Conservation (phyloP, 23 tunicate genomes). For the Trididemnum clinides region DNA sequence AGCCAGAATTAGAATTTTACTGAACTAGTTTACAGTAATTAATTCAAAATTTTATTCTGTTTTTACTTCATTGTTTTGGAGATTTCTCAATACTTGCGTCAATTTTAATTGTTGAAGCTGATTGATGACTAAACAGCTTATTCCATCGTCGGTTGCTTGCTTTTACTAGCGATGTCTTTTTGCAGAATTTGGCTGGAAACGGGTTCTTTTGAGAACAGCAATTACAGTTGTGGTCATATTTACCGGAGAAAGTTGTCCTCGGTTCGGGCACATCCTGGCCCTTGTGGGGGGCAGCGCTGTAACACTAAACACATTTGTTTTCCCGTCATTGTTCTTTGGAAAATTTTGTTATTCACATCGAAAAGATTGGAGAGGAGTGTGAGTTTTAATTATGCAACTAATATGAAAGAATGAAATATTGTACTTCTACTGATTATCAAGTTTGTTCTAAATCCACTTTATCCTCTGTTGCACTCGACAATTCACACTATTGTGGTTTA, state of each 20-base stretch:
- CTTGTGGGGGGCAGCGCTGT: constrained; percentile 97
- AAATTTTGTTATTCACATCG: constrained; percentile 42
- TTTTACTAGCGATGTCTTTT: neutral
- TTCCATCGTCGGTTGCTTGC: neutral
- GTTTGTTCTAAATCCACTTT: no score
- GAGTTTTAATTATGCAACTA: no score
- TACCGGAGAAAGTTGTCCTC: constrained; percentile 87
- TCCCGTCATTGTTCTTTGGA: constrained; percentile 90
- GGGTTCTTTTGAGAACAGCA: constrained; percentile 75
- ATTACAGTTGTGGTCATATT: constrained; percentile 82
- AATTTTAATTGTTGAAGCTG: neutral
- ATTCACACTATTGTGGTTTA: no score
- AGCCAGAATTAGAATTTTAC: no score
- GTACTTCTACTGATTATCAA: no score
- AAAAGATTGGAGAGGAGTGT: constrained; percentile 71
- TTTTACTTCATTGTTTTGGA: no score
- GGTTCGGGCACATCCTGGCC: constrained; percentile 88
- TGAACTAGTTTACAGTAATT: no score
- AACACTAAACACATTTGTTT: constrained; percentile 95
- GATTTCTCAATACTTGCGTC: no score
- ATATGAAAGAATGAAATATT: no score
- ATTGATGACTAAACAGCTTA: no score
- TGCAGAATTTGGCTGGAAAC: constrained; percentile 85
- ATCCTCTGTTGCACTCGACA: no score
- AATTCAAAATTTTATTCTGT: no score